These are phyloP conservation scores for Drosophila parvula DNA, from an alignment of 1,140 invertebrate genomes.

Conservation along the genomic window DNA sequence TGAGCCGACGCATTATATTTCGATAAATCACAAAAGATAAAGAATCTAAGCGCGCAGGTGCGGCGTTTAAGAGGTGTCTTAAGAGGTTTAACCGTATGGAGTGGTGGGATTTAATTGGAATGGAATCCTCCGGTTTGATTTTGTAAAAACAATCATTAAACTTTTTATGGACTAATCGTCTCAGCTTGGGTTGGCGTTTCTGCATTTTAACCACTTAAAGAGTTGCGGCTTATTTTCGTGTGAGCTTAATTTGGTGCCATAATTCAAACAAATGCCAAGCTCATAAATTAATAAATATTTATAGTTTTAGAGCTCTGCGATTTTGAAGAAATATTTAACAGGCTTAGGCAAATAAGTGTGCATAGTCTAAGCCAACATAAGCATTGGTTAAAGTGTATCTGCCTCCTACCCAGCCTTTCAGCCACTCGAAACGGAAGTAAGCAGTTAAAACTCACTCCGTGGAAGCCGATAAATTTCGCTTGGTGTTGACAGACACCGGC, in stretches of 20 bases:
- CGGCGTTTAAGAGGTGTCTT: constrained; percentile 20
- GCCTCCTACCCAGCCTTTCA: not conserved
- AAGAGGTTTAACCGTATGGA: constrained; percentile 5
- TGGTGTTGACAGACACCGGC: constrained; percentile 39
- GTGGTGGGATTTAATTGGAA: constrained; percentile 18
- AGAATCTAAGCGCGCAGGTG: constrained; percentile 30
- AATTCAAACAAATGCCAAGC: constrained; percentile 49
- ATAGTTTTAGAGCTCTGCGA: constrained; percentile 27
- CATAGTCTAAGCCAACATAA: constrained; percentile 19
- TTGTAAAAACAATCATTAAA: constrained; percentile 20
- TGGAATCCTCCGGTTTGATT: constrained; percentile 1
- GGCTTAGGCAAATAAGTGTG: constrained; percentile 36
- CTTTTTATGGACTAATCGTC: constrained; percentile 9
- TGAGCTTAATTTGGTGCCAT: constrained; percentile 46
- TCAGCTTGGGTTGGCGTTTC: not conserved
- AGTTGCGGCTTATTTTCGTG: constrained; percentile 17
- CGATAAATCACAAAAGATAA: constrained; percentile 47
- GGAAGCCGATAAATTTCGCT: constrained; percentile 26
- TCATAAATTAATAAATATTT: constrained; percentile 51
- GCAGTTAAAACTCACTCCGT: not conserved
- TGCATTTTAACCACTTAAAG: constrained; percentile 21
- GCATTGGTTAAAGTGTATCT: constrained; percentile 43
- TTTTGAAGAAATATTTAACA: constrained; percentile 39
- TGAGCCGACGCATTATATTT: constrained; percentile 45
- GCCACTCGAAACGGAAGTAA: constrained; percentile 36